Evolutionary conservation across 2,113 vertebrate species (phyloP), one percentile per base, ranked within the genome.

Genomic region (Athene noctua): DNA sequence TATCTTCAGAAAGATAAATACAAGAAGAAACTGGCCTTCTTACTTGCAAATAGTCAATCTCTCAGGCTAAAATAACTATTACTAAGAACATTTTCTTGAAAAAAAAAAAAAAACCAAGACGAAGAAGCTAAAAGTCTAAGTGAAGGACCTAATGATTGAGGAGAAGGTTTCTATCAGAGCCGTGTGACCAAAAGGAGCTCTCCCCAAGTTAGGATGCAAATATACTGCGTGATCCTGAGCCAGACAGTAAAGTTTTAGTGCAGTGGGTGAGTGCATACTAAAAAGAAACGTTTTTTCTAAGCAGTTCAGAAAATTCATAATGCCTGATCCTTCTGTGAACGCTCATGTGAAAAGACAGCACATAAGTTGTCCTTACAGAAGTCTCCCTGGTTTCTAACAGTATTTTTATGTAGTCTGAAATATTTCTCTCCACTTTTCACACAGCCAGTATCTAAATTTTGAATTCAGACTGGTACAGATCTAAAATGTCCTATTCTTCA

Each of bases 71-170:
- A 92, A n/a, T 32, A 1, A 38, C 8, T n/a, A 21, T 19, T 13
- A 65, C 13, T 23, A 80, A 29, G 10, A 80, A 8, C 1, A 5
- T 10, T 52, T 84, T 26, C n/a, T 65, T 52, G 10, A 20, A 49
- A 29, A 77, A 9, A 29, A 18, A 25, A 54, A 47, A 20, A 36
- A 23, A 29, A n/a, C 5, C 5, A 58, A 86, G 36, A 49, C 8
- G 25, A 40, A 16, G 46, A 67, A 77, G 21, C 14, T 21, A 46
- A 32, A 75, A 40, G 30, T 46, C 38, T 29, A 68, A 49, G 17
- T 11, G 12, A 14, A 54, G 5, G 11, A 74, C 29, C 10, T 23
- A 30, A 1, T 6, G 5, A n/a, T 5, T 36, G 30, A 5, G 1
- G 5, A 18, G 9, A 26, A 78, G 10, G 8, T 7, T 20, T 66